Percentiles rank a stretch among this genome's conserved stretches.
phyloP scores from a whole-genome alignment of 2,113 vertebrate genomes.

The Nycticorax nycticorax region DNA sequence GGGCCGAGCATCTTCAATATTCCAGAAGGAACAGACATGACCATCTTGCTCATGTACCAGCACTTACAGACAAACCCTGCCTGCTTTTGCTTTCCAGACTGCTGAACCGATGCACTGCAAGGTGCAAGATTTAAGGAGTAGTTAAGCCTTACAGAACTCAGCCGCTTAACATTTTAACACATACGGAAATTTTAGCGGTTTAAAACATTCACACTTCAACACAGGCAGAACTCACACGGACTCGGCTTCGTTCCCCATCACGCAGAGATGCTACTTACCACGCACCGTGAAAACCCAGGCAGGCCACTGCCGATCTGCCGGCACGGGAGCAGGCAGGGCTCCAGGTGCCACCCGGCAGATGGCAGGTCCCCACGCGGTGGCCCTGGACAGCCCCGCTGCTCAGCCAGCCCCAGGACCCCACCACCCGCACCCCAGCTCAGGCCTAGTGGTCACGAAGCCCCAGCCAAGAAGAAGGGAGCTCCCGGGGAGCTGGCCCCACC shows the following conservation, averaged over 20 bases:
- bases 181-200: neutral
- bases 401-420: neutral
- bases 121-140: neutral
- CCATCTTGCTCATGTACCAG: neutral
- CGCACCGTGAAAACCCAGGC: fast-evolving
- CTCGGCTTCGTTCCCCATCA: neutral
- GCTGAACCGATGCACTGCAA: neutral
- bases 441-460: fast-evolving
- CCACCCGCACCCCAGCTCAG: fast-evolving
- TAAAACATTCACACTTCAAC: neutral
- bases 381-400: fast-evolving
- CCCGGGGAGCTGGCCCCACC: neutral
- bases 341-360: neutral
- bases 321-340: neutral
- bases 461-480: fast-evolving
- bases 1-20: neutral
- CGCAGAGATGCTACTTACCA: neutral
- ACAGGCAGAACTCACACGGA: fast-evolving
- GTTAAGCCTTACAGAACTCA: neutral
- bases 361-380: fast-evolving
- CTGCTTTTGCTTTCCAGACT: neutral
- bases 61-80: neutral
- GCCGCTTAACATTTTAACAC: neutral
- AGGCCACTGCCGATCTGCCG: neutral
- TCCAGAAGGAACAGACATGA: fast-evolving